A percentile compares a stretch with the other conserved stretches of the same genome.
Conservation (phyloP, 64 coral and sea anemone species). For the Montipora foliosa region DNA sequence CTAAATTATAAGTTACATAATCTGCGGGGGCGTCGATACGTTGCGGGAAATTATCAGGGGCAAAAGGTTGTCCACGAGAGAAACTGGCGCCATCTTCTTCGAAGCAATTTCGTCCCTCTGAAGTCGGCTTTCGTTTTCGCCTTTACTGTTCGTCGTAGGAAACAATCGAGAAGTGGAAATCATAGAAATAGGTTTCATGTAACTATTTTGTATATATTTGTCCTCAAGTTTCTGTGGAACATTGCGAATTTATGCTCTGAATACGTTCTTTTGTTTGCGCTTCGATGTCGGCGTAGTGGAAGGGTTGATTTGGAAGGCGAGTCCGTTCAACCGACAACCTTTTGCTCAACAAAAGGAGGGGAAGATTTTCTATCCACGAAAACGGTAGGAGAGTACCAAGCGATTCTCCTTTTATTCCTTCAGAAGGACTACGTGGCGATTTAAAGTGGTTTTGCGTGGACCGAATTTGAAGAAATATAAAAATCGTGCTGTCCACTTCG, state of each 20-base stretch:
- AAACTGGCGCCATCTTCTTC: constrained; percentile 98
- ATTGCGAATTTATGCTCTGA: constrained; percentile 40
- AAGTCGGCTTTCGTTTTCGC: constrained; percentile 70
- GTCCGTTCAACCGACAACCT: constrained; percentile 46
- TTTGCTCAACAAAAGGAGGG: constrained; percentile 1
- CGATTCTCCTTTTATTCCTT: constrained; percentile 37
- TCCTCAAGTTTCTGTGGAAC: neutral
- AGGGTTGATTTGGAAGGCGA: constrained; percentile 65
- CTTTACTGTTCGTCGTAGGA: neutral
- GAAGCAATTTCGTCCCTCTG: constrained; percentile 52
- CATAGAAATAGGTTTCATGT: constrained; percentile 23
- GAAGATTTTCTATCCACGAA: constrained; percentile 39
- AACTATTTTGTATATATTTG: constrained; percentile 12
- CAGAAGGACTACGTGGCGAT: neutral
- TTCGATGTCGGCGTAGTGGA: constrained; percentile 46
- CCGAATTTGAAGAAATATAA: constrained; percentile 52
- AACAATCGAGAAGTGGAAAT: constrained; percentile 14
- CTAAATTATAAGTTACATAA: constrained; percentile 70
- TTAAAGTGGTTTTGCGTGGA: constrained; percentile 48
- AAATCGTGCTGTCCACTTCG: neutral
- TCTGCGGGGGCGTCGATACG: constrained; percentile 88
- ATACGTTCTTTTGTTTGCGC: constrained; percentile 68
- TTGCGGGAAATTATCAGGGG: constrained; percentile 71
- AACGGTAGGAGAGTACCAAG: constrained; percentile 52
- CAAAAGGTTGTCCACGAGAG: constrained; percentile 90